Evolutionary conservation across 2,888 invertebrate genomes (phyloP), one percentile per base, ranked within the genome.

Genomic region (Athalia rosae): DNA sequence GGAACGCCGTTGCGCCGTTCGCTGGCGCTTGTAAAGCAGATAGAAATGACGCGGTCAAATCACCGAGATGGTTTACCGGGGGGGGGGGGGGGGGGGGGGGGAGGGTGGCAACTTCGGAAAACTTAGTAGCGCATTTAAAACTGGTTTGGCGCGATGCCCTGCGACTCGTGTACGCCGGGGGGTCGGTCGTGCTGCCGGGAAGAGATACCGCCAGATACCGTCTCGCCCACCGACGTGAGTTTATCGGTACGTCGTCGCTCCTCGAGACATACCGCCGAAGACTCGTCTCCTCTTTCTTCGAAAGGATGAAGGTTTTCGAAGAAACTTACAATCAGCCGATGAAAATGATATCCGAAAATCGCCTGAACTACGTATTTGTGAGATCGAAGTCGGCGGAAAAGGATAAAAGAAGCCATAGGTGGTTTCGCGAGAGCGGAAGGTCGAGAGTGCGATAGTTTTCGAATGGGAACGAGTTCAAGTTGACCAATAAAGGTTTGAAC

Each of bases 111-210:
- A 86, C 85, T 87, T 87, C 86, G 85, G 84, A 85, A 88, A 89
- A 89, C 89, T 89, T 89, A 89, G 89, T 89, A 89, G 88, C 87
- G 87, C 89, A 89, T 89, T 89, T 89, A 89, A 89, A 89, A 89
- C 89, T 89, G 89, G 89, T 89, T 89, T 89, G 89, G 89, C 89
- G 87, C 87, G 87, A 86, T 89, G 89, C 89, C 89, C 89, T 88
- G 83, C 84, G 85, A 85, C 86, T 86, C 85, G 83, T 83, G n/a
- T n/a, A n/a, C n/a, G n/a, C n/a, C n/a, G n/a, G n/a, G 82, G 85
- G 85, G 86, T 84, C 83, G 83, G 62, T 74, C 62, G 83, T 83
- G 83, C 86, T 85, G 86, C 84, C 84, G 82, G 83, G 81, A 82
- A 84, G 86, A 88, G 88, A 88, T 87, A 87, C 85, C 87, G 83